A percentile compares a stretch with the other conserved stretches of the same genome.
phyloP scores from a whole-genome alignment of 2,113 vertebrate species.

The Numida meleagris region DNA sequence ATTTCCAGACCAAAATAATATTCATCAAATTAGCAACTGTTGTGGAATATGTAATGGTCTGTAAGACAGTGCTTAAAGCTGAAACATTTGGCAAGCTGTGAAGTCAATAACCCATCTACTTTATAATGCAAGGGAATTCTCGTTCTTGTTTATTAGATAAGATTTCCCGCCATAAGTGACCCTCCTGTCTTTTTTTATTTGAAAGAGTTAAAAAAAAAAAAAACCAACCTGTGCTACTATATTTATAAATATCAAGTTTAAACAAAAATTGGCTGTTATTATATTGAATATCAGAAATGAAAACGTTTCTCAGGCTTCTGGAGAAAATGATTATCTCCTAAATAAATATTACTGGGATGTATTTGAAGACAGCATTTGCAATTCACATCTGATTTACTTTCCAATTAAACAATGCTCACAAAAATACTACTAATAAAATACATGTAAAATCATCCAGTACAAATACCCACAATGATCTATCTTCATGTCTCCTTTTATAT shows the following conservation, averaged over 20 bases:
- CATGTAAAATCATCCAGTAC: background rate
- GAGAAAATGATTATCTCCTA: background rate
- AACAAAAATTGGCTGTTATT: background rate
- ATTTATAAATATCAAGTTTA: background rate
- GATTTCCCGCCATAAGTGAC: background rate
- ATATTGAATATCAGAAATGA: background rate
- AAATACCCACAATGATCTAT: background rate
- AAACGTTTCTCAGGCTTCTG: background rate
- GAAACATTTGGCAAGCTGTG: background rate
- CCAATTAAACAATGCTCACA: conserved; percentile 38
- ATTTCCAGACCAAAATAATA: background rate
- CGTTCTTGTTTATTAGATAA: background rate
- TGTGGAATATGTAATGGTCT: background rate
- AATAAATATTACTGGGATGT: conserved; percentile 8
- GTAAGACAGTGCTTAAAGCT: background rate
- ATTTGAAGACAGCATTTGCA: conserved; percentile 42
- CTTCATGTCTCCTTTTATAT: background rate
- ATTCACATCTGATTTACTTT: conserved; percentile 46
- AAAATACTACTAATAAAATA: conserved; percentile 10
- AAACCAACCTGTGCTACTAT: background rate
- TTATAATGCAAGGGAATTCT: background rate
- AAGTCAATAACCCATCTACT: background rate
- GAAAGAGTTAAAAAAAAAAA: background rate
- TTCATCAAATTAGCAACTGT: background rate
- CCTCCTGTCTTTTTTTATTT: background rate